These are phyloP conservation scores for Calephelis perditalis DNA, from an alignment of 2,888 invertebrate genomes.

Conservation along the genomic window DNA sequence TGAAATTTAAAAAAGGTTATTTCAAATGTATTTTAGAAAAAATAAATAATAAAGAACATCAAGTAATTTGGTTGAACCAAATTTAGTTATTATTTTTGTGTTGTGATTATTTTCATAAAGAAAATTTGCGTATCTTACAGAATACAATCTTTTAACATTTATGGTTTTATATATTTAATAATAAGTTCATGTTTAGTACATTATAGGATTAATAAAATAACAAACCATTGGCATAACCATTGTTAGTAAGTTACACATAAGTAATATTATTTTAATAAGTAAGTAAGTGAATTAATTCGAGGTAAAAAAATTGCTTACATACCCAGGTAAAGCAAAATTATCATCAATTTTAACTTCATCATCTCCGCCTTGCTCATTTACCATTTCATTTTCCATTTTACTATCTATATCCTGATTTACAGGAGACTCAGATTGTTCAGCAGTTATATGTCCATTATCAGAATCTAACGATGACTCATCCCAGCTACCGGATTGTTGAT, in stretches of 20 bases:
- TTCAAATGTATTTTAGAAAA: slow-evolving; percentile 13
- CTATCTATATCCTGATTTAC: slow-evolving; percentile 21
- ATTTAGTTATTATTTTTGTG: too few species aligned
- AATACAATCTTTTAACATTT: too few species aligned
- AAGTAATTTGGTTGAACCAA: too few species aligned
- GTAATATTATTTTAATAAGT: neutral
- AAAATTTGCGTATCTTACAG: too few species aligned
- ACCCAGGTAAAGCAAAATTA: slow-evolving; percentile 68
- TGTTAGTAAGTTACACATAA: too few species aligned
- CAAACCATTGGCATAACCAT: too few species aligned
- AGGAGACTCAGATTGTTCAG: slow-evolving; percentile 16
- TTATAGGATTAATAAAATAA: too few species aligned
- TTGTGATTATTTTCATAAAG: too few species aligned
- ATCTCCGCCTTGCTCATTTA: slow-evolving; percentile 28
- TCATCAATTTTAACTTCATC: slow-evolving; percentile 40
- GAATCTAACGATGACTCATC: slow-evolving; percentile 46
- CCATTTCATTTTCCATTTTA: slow-evolving; percentile 25
- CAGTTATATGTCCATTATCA: slow-evolving; percentile 26
- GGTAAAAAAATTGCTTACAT: slow-evolving; percentile 16
- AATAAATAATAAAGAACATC: neutral
- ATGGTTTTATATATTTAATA: too few species aligned
- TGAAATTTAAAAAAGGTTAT: slow-evolving; percentile 37
- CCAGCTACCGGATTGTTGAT: slow-evolving; percentile 52
- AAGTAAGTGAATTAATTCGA: neutral
- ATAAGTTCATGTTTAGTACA: too few species aligned